Percentiles rank a stretch among this genome's conserved stretches.
Conservation (phyloP, 2,113 vertebrate species). For the Peromyscus polionotus region DNA sequence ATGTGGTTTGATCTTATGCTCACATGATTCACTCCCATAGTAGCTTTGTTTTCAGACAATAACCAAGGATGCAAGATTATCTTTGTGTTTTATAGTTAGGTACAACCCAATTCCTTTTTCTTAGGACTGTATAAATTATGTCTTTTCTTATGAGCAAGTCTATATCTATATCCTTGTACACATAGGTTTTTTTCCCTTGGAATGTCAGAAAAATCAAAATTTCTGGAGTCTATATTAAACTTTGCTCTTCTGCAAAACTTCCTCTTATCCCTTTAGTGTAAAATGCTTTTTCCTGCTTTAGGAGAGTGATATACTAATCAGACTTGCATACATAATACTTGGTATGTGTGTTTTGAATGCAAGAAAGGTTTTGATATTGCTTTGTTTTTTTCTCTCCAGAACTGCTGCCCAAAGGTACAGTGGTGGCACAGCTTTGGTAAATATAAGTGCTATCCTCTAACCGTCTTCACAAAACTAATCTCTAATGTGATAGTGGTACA, state of each 20-base stretch:
- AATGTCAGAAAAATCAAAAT: constrained; percentile 42
- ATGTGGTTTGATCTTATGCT: background rate
- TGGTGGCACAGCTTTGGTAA: background rate
- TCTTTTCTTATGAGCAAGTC: constrained; percentile 40
- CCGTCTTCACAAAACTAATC: background rate
- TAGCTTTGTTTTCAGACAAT: constrained; percentile 16
- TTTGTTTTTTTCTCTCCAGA: background rate
- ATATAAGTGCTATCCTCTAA: background rate
- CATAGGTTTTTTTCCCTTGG: background rate
- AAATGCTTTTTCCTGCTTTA: background rate
- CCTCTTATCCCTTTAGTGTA: background rate
- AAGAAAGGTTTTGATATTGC: constrained; percentile 33
- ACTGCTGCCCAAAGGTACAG: constrained; percentile 6
- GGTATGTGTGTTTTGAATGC: background rate
- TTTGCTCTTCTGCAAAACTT: constrained; percentile 25
- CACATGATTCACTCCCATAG: background rate
- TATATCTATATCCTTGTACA: background rate
- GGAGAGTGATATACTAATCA: background rate
- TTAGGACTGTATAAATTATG: constrained; percentile 32
- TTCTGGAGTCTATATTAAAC: background rate
- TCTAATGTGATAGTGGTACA: background rate
- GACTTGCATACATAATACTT: background rate
- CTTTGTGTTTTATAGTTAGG: constrained; percentile 39
- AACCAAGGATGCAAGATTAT: constrained; percentile 2
- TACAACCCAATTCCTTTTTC: constrained; percentile 5